Percentiles rank a stretch among this genome's conserved stretches.
These are phyloP conservation scores for Aleiodes sp. DNA, from an alignment of 1,140 invertebrate species.

Conservation along the genomic window DNA sequence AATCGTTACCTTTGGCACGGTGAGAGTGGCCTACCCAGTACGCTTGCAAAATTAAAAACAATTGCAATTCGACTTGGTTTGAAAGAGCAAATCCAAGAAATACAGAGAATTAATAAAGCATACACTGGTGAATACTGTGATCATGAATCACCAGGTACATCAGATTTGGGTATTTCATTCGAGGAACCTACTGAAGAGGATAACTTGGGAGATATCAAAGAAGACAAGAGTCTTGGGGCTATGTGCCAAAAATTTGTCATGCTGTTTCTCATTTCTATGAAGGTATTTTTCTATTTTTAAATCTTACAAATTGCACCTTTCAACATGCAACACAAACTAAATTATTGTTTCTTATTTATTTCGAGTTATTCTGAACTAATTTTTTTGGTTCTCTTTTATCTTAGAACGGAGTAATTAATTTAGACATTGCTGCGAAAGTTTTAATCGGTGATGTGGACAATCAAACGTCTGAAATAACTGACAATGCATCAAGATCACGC, in stretches of 20 bases:
- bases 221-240: slow-evolving; percentile 73
- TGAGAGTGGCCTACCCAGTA: slow-evolving; percentile 37
- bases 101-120: slow-evolving; percentile 44
- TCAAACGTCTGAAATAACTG: slow-evolving; percentile 50
- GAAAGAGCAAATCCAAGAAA: slow-evolving; percentile 46
- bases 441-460: slow-evolving; percentile 68
- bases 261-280: slow-evolving; percentile 74
- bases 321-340: neutral
- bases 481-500: slow-evolving; percentile 60
- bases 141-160: slow-evolving; percentile 6
- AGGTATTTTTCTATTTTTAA: slow-evolving; percentile 58
- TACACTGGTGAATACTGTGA: slow-evolving; percentile 38
- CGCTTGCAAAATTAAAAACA: slow-evolving; percentile 42
- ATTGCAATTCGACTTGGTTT: slow-evolving; percentile 43
- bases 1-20: slow-evolving; percentile 73
- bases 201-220: slow-evolving; percentile 40
- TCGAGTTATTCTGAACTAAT: slow-evolving; percentile 25
- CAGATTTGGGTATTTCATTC: slow-evolving; percentile 33
- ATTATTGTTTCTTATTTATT: neutral
- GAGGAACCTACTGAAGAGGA: slow-evolving; percentile 38
- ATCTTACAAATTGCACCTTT: slow-evolving; percentile 12
- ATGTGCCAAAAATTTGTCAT: slow-evolving; percentile 79
- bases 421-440: slow-evolving; percentile 76
- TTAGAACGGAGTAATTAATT: slow-evolving; percentile 73
- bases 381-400: slow-evolving; percentile 44